Conservation (phyloP, 2,113 vertebrate genomes). For the Osmerus eperlanus region DNA sequence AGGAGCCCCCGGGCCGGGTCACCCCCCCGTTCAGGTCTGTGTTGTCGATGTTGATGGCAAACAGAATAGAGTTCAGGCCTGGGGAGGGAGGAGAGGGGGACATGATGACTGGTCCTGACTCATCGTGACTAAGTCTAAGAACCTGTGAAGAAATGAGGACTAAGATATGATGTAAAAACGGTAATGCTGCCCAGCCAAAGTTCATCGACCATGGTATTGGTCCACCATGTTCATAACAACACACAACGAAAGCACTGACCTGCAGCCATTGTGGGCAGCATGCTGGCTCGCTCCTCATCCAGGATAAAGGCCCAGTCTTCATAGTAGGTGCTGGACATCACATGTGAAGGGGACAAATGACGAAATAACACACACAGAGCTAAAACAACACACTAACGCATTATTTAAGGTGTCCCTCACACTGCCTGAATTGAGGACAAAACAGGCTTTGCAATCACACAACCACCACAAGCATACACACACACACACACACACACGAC, state of each 20-base stretch:
- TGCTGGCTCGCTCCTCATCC: constrained; percentile 94
- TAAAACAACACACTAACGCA: constrained; percentile 3
- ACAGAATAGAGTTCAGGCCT: constrained; percentile 98
- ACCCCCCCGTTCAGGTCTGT: constrained; percentile 87
- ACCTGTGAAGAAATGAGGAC: neutral
- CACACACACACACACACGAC: neutral
- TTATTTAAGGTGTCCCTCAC: neutral
- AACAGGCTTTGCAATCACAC: neutral
- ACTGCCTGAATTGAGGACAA: neutral
- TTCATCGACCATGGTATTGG: no score
- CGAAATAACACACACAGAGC: neutral
- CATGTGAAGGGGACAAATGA: neutral
- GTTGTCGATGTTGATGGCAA: constrained; percentile 98
- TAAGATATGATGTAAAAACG: no score
- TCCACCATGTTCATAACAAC: neutral
- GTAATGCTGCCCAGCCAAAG: no score
- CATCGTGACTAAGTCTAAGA: neutral
- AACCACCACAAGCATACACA: neutral
- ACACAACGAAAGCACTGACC: constrained; percentile 69
- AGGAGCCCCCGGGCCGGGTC: constrained; percentile 63
- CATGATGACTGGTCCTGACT: neutral
- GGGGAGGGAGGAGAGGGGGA: constrained; percentile 1
- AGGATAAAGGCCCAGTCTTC: constrained; percentile 97
- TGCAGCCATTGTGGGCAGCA: constrained; percentile 97
- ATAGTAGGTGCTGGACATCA: constrained; percentile 83